phyloP scores from a whole-genome alignment of 2,113 vertebrate genomes.

The Albula glossodonta region DNA sequence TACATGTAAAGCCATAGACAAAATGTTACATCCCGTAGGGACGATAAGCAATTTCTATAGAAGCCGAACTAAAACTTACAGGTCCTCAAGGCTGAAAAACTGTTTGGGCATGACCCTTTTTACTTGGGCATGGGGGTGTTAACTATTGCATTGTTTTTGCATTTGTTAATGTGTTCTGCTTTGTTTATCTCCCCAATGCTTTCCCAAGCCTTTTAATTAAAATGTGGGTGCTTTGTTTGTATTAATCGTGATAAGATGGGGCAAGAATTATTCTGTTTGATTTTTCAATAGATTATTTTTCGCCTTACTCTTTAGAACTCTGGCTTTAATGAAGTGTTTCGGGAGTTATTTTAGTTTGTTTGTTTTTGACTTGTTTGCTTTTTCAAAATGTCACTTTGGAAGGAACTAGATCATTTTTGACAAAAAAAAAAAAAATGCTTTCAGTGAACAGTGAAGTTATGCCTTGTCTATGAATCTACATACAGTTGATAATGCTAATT shows the following conservation, averaged over 20 bases:
- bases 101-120: not conserved
- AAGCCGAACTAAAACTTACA: not conserved
- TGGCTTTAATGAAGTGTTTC: not conserved
- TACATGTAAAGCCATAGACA: not conserved
- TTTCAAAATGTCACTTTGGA: not conserved
- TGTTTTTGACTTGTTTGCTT: not conserved
- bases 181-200: not conserved
- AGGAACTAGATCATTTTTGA: not conserved
- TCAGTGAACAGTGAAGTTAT: no score
- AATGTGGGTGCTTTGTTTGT: not conserved
- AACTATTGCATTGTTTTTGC: not conserved
- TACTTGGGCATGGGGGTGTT: not conserved
- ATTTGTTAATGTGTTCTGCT: not conserved
- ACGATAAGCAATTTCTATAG: not conserved
- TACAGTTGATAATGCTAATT: no score
- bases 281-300: not conserved
- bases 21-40: not conserved
- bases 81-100: not conserved
- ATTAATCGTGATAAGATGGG: not conserved
- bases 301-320: not conserved
- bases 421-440: not conserved
- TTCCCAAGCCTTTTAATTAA: not conserved
- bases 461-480: no score
- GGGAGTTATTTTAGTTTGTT: not conserved
- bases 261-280: not conserved